These are phyloP conservation scores for Gonioctena quinquepunctata DNA, from an alignment of 1,140 invertebrate species.

Conservation along the genomic window DNA sequence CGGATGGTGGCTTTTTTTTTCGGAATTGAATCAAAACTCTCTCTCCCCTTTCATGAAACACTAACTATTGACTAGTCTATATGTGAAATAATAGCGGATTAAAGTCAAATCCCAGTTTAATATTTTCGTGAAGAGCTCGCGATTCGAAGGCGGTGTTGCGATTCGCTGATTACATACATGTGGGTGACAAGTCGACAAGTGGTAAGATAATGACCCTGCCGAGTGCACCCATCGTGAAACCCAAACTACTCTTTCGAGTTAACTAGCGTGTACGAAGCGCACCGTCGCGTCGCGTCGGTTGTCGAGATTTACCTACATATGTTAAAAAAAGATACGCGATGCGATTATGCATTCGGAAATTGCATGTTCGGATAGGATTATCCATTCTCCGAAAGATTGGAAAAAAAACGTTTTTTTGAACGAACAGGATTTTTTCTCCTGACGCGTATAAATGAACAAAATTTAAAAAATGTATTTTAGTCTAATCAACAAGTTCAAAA, in stretches of 20 bases:
- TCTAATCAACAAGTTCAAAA: too few relatives aligned
- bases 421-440: too few relatives aligned
- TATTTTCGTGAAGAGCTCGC: slow-evolving; percentile 9
- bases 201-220: slow-evolving; percentile 21
- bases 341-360: too few relatives aligned
- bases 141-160: slow-evolving; percentile 10
- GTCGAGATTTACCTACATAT: background rate
- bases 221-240: slow-evolving; percentile 17
- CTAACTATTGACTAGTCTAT: too few relatives aligned
- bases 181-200: slow-evolving; percentile 25
- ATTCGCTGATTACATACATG: slow-evolving; percentile 14
- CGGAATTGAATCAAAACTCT: too few relatives aligned
- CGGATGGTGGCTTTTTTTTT: too few relatives aligned
- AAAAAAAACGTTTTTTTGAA: too few relatives aligned
- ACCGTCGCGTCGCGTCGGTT: background rate
- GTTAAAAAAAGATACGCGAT: background rate
- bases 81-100: background rate
- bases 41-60: too few relatives aligned
- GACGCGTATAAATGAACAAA: too few relatives aligned
- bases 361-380: too few relatives aligned
- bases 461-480: too few relatives aligned
- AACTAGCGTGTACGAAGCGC: background rate
- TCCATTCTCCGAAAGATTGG: too few relatives aligned
- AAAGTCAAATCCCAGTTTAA: slow-evolving; percentile 14
- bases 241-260: background rate